Evolutionary conservation across 2,113 vertebrate species (phyloP).

Genomic region (Silurus asotus): DNA sequence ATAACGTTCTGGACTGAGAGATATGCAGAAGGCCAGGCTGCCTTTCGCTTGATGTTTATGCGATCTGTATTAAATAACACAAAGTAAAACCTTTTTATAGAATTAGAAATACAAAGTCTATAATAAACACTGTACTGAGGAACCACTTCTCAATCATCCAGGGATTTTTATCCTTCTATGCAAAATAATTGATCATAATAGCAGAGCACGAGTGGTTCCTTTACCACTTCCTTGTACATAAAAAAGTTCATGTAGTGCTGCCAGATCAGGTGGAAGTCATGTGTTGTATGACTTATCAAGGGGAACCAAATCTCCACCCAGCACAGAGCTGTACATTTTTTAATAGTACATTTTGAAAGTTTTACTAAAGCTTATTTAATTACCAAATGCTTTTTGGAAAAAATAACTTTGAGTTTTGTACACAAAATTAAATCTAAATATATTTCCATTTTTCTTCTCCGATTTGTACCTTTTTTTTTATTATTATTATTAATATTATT

Average conservation of each 20-base stretch:
- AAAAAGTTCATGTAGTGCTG: not conserved
- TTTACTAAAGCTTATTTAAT: not conserved
- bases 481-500: no score
- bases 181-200: not conserved
- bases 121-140: not conserved
- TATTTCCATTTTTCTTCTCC: not conserved
- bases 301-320: not conserved
- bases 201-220: not conserved
- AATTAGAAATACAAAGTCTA: not conserved
- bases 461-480: no score
- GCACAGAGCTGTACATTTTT: not conserved
- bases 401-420: not conserved
- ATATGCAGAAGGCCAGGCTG: slow-evolving; percentile 87
- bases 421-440: not conserved
- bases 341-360: not conserved
- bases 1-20: slow-evolving; percentile 94
- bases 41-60: slow-evolving; percentile 94
- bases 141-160: not conserved
- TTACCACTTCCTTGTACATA: not conserved
- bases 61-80: slow-evolving; percentile 75
- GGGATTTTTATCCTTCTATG: not conserved
- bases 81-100: not conserved
- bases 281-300: not conserved
- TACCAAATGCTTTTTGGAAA: not conserved
- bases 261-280: slow-evolving; percentile 8